Evolutionary conservation across 2,113 vertebrate species (phyloP).

Genomic region (Ginglymostoma cirratum): DNA sequence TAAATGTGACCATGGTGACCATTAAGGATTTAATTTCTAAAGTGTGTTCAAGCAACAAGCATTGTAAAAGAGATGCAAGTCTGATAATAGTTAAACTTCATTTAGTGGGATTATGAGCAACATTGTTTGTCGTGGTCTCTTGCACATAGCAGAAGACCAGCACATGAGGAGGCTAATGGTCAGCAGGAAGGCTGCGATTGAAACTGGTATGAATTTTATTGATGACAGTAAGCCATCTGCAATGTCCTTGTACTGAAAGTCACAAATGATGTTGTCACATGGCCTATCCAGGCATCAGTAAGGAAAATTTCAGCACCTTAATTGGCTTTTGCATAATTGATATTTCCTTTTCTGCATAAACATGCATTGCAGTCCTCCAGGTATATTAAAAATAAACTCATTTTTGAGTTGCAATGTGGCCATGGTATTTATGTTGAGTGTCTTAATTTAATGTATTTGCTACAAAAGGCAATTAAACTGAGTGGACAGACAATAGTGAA

Average conservation of each 20-base stretch:
- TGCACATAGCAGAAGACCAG: neutral
- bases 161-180: neutral
- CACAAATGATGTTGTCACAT: neutral
- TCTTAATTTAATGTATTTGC: neutral
- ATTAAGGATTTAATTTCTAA: neutral
- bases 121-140: neutral
- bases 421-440: neutral
- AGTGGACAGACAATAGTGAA: neutral
- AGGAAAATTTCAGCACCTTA: neutral
- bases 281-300: neutral
- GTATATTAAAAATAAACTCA: neutral
- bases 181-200: neutral
- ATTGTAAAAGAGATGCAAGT: neutral
- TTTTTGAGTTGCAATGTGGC: neutral
- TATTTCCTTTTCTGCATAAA: neutral
- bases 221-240: neutral
- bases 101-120: neutral
- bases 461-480: neutral
- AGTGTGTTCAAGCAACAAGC: neutral
- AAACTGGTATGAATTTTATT: neutral
- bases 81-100: neutral
- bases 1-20: neutral
- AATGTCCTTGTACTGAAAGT: neutral
- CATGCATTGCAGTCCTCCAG: neutral
- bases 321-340: constrained; percentile 35